A percentile compares a stretch with the other conserved stretches of the same genome.
Evolutionary conservation across 2,113 vertebrate species (phyloP).

Genomic region (Pygoscelis adeliae): DNA sequence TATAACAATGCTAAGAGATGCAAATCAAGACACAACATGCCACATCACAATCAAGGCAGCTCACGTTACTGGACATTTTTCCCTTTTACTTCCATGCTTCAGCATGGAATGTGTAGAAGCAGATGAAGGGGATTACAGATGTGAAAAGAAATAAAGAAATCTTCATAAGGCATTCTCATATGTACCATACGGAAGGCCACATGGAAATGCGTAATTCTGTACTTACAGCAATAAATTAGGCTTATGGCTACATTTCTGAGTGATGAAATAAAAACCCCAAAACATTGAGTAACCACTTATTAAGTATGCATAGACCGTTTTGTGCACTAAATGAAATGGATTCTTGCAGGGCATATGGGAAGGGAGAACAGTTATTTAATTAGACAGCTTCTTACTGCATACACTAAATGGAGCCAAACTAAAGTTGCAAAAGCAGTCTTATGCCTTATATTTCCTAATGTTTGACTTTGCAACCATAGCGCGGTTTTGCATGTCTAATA

Average conservation of each 20-base stretch:
- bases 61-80: neutral
- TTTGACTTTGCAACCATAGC: neutral
- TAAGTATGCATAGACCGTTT: neutral
- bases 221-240: neutral
- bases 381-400: neutral
- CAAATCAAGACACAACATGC: neutral
- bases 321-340: neutral
- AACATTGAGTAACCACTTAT: neutral
- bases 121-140: neutral
- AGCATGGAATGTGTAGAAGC: neutral
- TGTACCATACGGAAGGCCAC: neutral
- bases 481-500: neutral
- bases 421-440: neutral
- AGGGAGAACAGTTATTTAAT: neutral
- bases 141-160: neutral
- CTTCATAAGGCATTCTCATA: neutral
- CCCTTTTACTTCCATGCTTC: neutral
- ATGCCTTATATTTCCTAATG: neutral
- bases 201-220: neutral
- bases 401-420: neutral
- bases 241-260: neutral
- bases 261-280: rapidly evolving
- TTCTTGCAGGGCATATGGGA: neutral
- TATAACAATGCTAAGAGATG: neutral
- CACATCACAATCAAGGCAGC: neutral